A percentile compares a stretch with the other conserved stretches of the same genome.
These are phyloP conservation scores for Ditula angustiorana DNA, from an alignment of 2,888 invertebrate species.

Conservation along the genomic window DNA sequence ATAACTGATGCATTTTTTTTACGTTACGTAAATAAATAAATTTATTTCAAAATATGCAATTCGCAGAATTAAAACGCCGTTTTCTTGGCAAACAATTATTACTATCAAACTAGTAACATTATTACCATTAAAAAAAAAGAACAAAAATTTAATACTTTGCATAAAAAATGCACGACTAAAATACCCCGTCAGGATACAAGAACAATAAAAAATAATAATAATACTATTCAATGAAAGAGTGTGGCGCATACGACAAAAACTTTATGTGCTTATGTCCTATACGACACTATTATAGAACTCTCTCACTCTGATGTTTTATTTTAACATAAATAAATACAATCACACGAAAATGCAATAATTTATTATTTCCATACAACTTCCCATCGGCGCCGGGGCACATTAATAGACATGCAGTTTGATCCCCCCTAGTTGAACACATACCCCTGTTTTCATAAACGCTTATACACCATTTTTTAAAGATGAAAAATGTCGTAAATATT, in stretches of 20 bases:
- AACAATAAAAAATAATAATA: background rate
- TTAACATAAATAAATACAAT: slow-evolving; percentile 22
- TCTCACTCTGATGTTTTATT: background rate
- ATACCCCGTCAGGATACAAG: background rate
- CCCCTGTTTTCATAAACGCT: too few species aligned
- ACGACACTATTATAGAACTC: background rate
- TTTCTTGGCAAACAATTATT: slow-evolving; percentile 17
- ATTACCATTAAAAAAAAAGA: slow-evolving; percentile 21
- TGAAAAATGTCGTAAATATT: too few species aligned
- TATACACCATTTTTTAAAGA: too few species aligned
- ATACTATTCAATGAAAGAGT: slow-evolving; percentile 3
- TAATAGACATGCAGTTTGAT: background rate
- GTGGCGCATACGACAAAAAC: background rate
- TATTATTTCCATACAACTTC: slow-evolving; percentile 3
- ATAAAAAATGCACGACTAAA: slow-evolving; percentile 4
- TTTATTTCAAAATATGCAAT: background rate
- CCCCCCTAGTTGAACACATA: too few species aligned
- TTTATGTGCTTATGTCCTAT: too few species aligned
- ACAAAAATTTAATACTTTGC: slow-evolving; percentile 10
- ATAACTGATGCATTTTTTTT: too few species aligned
- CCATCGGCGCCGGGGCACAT: background rate
- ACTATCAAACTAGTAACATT: slow-evolving; percentile 16
- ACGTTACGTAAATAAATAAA: too few species aligned
- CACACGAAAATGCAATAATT: slow-evolving; percentile 36
- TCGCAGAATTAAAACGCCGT: too few species aligned